Base-by-base conservation (phyloP, 2,888 invertebrate genomes). In the Zaprionus bogoriensis region DNA sequence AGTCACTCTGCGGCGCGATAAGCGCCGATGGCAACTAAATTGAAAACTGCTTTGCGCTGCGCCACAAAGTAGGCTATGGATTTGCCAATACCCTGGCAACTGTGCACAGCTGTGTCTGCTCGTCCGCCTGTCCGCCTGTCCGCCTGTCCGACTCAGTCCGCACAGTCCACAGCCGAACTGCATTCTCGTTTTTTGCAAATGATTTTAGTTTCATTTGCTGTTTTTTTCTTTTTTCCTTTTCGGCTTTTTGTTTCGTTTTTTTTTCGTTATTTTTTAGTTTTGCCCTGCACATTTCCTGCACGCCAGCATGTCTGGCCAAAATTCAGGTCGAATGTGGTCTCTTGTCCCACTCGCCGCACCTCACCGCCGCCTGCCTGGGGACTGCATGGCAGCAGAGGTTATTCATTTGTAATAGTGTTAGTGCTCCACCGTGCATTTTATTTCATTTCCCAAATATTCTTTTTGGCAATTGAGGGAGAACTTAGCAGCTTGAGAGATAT, bases 11-110 rank as follows among this genome's bases (percentile, higher is more conserved):
- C 14, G 58, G 54, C 55, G 74, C 74, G 69, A 74, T 71, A 71
- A 74, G 68, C 42, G 41, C 52, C 78, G 75, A 84, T 83, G 74
- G 78, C 65, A 77, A 72, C 79, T 73, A 84, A 79, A 79, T 79
- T 79, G 85, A 79, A 79, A 79, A 79, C 64, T 85, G 69, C 85
- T 74, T 64, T 55, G 62, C 74, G 44, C 54, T 17, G 69, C 76
- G 79, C 62, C 77, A 32, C 47, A 67, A 81, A 74, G 67, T 83
- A 83, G 80, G 77, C 83, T 73, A 82, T 65, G 74, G 58, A 69
- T 76, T 69, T 69, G 44, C 70, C 52, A 48, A 66, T 50, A 41
- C 32, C 60, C 44, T 32, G 50, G 9, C 41, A 41, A 27, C 27
- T 6, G 27, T 9, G 20, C 22, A n/a, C 22, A 20, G n/a, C 12